A percentile compares a stretch with the other conserved stretches of the same genome.
Evolutionary conservation across 2,888 invertebrate genomes (phyloP).

Genomic region (Chelonus formosanus): DNA sequence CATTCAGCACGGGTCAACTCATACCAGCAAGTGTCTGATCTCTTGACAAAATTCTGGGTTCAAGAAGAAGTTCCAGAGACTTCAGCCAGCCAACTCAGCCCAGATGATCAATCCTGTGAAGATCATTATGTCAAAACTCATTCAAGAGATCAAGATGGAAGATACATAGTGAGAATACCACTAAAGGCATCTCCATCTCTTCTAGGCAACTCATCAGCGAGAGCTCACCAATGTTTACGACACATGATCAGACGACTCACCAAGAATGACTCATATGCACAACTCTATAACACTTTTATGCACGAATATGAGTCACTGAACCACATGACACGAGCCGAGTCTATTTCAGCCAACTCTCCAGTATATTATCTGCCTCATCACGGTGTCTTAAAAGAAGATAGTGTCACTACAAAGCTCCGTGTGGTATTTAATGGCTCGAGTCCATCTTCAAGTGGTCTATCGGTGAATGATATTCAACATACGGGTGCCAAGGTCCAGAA

Average conservation of each 20-base stretch:
- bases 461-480: too few species aligned
- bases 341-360: neutral
- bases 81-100: neutral
- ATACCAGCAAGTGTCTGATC: too few species aligned
- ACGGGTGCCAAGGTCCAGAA: too few species aligned
- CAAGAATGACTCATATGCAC: too few species aligned
- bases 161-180: constrained; percentile 30
- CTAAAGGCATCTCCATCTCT: neutral
- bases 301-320: too few species aligned
- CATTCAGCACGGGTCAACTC: too few species aligned
- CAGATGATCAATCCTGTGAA: constrained; percentile 26
- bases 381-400: constrained; percentile 49
- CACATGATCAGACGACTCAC: neutral
- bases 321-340: too few species aligned
- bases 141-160: constrained; percentile 19
- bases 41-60: too few species aligned
- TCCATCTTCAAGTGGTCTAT: too few species aligned
- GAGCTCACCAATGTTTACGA: constrained; percentile 3
- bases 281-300: too few species aligned
- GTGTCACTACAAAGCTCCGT: constrained; percentile 19
- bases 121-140: constrained; percentile 27
- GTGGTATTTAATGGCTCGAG: too few species aligned
- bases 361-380: constrained; percentile 27
- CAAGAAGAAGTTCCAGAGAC: neutral
- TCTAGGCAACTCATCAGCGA: constrained; percentile 18